These are phyloP conservation scores for Odontomachus brunneus DNA, from an alignment of 1,140 invertebrate genomes.

Conservation along the genomic window DNA sequence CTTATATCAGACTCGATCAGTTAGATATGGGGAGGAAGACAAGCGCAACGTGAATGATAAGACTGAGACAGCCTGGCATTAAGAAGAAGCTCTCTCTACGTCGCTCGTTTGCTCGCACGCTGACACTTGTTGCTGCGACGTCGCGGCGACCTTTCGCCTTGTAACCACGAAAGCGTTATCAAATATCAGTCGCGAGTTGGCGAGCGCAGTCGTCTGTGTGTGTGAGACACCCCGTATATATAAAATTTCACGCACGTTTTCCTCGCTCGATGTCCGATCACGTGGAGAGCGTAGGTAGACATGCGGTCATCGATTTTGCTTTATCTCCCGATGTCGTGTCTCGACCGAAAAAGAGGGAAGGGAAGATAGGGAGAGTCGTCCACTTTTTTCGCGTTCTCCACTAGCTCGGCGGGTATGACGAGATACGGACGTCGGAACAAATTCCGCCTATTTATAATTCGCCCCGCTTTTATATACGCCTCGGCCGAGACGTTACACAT, in stretches of 20 bases:
- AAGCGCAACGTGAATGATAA: conserved; percentile 44
- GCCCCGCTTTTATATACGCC: not conserved
- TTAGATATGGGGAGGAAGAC: conserved; percentile 43
- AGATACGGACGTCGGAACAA: not conserved
- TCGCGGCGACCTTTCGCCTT: conserved; percentile 38
- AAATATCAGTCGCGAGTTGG: not conserved
- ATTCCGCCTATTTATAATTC: conserved; percentile 46
- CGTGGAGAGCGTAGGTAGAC: not conserved
- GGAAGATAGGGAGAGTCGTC: not conserved
- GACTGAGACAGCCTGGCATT: not conserved
- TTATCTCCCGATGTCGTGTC: conserved; percentile 6
- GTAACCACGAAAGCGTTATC: not conserved
- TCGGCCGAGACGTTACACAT: conserved; percentile 9
- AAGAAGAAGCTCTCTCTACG: conserved; percentile 22
- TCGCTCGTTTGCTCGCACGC: not conserved
- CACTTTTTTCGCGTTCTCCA: conserved; percentile 20
- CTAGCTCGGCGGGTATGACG: not conserved
- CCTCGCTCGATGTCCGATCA: not conserved
- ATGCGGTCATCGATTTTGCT: not conserved
- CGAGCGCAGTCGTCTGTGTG: too few relatives aligned
- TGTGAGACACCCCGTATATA: not conserved
- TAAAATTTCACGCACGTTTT: not conserved
- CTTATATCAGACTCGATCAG: conserved; percentile 46
- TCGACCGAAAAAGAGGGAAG: too few relatives aligned
- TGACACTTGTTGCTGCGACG: conserved; percentile 68